Conservation (phyloP, 2,888 invertebrate genomes). For the Callyntrura guangdongensis region DNA sequence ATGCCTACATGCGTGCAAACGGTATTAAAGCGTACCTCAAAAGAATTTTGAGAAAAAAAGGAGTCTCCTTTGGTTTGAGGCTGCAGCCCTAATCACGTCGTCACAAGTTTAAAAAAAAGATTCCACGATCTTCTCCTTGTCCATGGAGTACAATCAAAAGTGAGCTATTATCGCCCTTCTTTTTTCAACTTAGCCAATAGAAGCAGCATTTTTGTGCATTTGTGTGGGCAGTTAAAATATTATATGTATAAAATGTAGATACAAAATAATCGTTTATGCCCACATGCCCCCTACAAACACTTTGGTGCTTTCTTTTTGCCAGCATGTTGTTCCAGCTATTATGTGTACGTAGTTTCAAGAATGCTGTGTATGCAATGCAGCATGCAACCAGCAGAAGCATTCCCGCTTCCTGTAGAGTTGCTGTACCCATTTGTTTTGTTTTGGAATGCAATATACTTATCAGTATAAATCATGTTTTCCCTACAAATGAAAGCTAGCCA, state of each 20-base stretch:
- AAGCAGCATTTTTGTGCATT: not conserved
- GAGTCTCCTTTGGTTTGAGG: not conserved
- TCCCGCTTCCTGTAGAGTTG: not conserved
- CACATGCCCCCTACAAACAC: not conserved
- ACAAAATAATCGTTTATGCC: not conserved
- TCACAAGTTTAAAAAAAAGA: slow-evolving; percentile 71
- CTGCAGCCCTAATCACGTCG: slow-evolving; percentile 72
- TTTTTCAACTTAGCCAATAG: not conserved
- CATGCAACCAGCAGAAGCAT: slow-evolving; percentile 51
- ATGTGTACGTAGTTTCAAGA: not conserved
- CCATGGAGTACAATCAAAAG: slow-evolving; percentile 8
- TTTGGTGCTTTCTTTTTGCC: slow-evolving; percentile 11
- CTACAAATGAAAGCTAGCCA: slow-evolving; percentile 63
- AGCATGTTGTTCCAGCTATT: not conserved
- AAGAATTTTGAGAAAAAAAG: slow-evolving; percentile 21
- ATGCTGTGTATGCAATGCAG: slow-evolving; percentile 26
- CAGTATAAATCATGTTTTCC: slow-evolving; percentile 72
- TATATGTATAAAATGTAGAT: not conserved
- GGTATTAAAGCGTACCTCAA: slow-evolving; percentile 22
- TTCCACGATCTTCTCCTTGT: slow-evolving; percentile 52
- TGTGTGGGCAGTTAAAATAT: not conserved
- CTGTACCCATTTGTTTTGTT: slow-evolving; percentile 74
- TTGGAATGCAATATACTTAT: slow-evolving; percentile 77
- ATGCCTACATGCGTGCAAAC: slow-evolving; percentile 20
- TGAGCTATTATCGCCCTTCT: not conserved